Percentiles rank a stretch among this genome's conserved stretches.
Evolutionary conservation across 2,888 invertebrate genomes (phyloP).

Genomic region (Strigamia crassipes): DNA sequence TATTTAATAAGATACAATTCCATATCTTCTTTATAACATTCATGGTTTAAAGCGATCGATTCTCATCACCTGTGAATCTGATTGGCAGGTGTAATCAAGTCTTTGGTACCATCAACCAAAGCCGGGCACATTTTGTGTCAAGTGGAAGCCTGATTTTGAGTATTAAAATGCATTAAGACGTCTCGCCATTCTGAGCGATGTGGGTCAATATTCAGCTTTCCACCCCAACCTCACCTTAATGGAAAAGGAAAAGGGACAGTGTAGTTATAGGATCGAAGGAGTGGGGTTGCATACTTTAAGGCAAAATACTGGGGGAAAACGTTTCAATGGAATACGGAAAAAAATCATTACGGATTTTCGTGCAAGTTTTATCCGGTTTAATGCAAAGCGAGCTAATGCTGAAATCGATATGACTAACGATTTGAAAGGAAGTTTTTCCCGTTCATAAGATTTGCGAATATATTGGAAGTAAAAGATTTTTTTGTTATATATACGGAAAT

Average conservation of each 20-base stretch:
- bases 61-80: constrained; percentile 28
- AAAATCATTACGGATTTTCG: constrained; percentile 10
- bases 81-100: constrained; percentile 28
- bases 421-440: constrained; percentile 8
- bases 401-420: constrained; percentile 16
- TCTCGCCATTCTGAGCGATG: not conserved
- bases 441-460: not conserved
- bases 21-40: not conserved
- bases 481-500: not conserved
- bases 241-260: constrained; percentile 4
- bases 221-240: not conserved
- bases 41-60: not conserved
- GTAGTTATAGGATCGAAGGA: not conserved
- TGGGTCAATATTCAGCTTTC: not conserved
- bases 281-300: constrained; percentile 16
- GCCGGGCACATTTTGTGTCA: constrained; percentile 1
- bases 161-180: constrained; percentile 21
- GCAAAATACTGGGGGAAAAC: not conserved
- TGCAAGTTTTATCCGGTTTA: constrained; percentile 10
- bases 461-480: not conserved
- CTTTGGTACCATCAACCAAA: constrained; percentile 13
- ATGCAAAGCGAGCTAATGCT: constrained; percentile 4
- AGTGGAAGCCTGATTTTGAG: constrained; percentile 4
- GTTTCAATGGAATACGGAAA: constrained; percentile 6
- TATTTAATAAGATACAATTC: not conserved